A percentile compares a stretch with the other conserved stretches of the same genome.
Conservation (phyloP, 2,888 invertebrate genomes). For the Trichopria drosophilae region DNA sequence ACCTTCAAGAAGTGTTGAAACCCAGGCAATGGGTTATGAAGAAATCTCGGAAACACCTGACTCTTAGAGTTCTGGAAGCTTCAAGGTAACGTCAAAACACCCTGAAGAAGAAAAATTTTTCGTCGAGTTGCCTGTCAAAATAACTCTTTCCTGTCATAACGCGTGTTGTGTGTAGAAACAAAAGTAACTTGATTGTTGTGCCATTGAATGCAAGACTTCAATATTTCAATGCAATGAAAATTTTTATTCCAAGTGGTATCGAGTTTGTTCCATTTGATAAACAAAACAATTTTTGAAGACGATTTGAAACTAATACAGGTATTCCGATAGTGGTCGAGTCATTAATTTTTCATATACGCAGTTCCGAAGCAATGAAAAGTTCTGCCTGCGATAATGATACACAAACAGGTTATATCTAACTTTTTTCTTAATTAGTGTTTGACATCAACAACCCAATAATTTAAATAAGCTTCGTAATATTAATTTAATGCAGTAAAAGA, state of each 20-base stretch:
- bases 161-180: constrained; percentile 13
- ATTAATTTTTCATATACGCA: no score
- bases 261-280: constrained; percentile 23
- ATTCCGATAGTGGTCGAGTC: no score
- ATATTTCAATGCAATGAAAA: constrained; percentile 16
- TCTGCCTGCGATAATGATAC: no score
- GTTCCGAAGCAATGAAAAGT: no score
- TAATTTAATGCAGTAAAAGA: no score
- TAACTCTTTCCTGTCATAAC: constrained; percentile 3
- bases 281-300: constrained; percentile 21
- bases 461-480: no score
- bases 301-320: constrained; percentile 11
- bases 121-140: constrained; percentile 1
- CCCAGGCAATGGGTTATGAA: background rate
- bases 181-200: constrained; percentile 13
- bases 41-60: background rate
- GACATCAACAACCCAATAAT: no score
- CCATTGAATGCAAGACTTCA: constrained; percentile 13
- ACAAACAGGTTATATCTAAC: no score
- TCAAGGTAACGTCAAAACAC: background rate
- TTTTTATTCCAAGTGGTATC: constrained; percentile 16
- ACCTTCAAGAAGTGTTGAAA: constrained; percentile 2
- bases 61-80: constrained; percentile 4
- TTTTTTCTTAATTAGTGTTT: no score
- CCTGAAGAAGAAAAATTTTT: constrained; percentile 1